A percentile compares a stretch with the other conserved stretches of the same genome.
These are phyloP conservation scores for Silurus glanis DNA, from an alignment of 2,113 vertebrate species.

Conservation along the genomic window DNA sequence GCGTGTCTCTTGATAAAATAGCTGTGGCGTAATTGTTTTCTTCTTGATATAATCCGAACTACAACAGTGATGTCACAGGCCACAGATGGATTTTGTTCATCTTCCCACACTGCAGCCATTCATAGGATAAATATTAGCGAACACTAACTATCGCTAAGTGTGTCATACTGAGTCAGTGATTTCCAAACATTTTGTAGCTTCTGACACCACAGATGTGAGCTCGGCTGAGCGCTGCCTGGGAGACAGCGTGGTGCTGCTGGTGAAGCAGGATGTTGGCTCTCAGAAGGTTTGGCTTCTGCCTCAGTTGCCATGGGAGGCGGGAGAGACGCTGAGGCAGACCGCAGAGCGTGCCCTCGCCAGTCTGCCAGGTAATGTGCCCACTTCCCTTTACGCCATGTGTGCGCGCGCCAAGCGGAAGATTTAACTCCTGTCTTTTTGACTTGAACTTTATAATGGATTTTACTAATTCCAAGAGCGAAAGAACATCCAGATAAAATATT, in stretches of 20 bases:
- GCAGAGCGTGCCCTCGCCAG: conserved; percentile 80
- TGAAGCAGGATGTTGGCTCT: conserved; percentile 79
- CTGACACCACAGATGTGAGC: conserved; percentile 70
- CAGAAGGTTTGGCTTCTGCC: conserved; percentile 88
- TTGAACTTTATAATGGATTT: not conserved
- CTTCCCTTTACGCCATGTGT: not conserved
- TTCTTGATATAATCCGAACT: not conserved
- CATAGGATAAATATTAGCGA: not conserved
- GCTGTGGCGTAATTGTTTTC: not conserved
- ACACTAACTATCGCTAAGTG: not conserved
- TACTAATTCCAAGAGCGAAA: conserved; percentile 4
- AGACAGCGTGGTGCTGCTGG: conserved; percentile 81
- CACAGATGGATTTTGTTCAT: not conserved
- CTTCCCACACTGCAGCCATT: not conserved
- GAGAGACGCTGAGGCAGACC: conserved; percentile 86
- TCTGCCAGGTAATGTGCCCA: conserved; percentile 72
- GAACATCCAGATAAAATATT: not conserved
- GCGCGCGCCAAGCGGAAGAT: not conserved
- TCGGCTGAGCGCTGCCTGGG: conserved; percentile 80
- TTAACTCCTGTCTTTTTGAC: not conserved
- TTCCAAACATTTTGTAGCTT: conserved; percentile 66
- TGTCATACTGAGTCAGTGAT: conserved; percentile 26
- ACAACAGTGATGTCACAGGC: conserved; percentile 10
- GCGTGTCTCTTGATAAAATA: not conserved
- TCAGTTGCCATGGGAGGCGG: conserved; percentile 83